Conservation (phyloP, 2,888 invertebrate species). For the Tipula lateralis region DNA sequence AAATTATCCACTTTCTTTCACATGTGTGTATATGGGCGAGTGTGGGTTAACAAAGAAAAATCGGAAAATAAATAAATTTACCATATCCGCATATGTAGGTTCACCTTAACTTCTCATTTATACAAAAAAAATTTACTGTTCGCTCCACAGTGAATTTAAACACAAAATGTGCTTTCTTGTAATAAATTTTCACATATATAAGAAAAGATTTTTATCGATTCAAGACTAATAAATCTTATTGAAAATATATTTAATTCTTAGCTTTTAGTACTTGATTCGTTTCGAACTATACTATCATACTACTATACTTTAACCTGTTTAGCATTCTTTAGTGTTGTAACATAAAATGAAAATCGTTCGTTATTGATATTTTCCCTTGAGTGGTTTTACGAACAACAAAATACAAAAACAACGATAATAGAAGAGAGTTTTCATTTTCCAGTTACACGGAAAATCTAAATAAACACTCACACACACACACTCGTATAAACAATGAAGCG, state of each 20-base stretch:
- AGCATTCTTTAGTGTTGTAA: neutral
- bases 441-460: neutral
- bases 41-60: neutral
- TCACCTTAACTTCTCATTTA: neutral
- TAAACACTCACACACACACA: too few species aligned
- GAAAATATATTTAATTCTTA: neutral
- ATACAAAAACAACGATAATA: neutral
- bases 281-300: neutral
- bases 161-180: neutral
- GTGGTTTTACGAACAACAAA: neutral
- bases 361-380: conserved; percentile 24
- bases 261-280: too few species aligned
- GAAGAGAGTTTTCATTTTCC: neutral
- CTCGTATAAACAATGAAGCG: neutral
- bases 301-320: neutral
- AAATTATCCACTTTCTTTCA: neutral
- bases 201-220: neutral
- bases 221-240: conserved; percentile 1
- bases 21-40: neutral
- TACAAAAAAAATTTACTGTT: neutral
- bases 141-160: neutral
- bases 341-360: neutral
- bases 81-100: neutral
- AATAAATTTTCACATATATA: neutral
- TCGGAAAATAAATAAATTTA: neutral